Percentiles rank a stretch among this genome's conserved stretches.
These are phyloP conservation scores for Romanogobio albipinnatus DNA, from an alignment of 2,113 vertebrate species.

Conservation along the genomic window DNA sequence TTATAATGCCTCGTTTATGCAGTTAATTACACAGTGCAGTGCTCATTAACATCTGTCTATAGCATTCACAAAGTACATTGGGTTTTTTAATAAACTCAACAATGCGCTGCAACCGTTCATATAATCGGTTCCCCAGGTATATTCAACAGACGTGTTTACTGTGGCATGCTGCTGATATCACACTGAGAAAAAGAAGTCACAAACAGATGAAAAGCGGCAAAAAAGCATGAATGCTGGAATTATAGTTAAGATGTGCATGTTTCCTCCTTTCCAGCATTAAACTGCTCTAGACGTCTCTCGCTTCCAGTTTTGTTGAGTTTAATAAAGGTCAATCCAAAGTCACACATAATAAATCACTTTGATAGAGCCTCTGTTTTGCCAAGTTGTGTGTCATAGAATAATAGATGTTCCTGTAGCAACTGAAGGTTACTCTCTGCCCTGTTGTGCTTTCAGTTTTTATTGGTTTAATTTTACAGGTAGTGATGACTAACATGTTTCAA, in stretches of 20 bases:
- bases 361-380: not conserved
- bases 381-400: constrained; percentile 10
- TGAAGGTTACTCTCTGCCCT: not conserved
- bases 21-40: constrained; percentile 74
- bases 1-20: constrained; percentile 74
- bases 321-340: constrained; percentile 37
- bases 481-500: constrained; percentile 33
- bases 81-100: constrained; percentile 63
- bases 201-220: constrained; percentile 15
- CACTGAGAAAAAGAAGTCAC: constrained; percentile 8
- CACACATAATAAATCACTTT: constrained; percentile 29
- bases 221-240: not conserved
- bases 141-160: constrained; percentile 37
- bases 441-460: constrained; percentile 8
- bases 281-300: not conserved
- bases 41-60: constrained; percentile 69
- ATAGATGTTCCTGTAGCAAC: not conserved
- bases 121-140: constrained; percentile 40
- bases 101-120: constrained; percentile 54
- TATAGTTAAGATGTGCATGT: not conserved
- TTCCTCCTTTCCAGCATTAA: not conserved
- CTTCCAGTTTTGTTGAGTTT: constrained; percentile 9
- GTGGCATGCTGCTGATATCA: constrained; percentile 28
- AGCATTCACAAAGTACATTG: constrained; percentile 66
- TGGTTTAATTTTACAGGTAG: constrained; percentile 7